Evolutionary conservation across 1,140 invertebrate species (phyloP), one percentile per base, ranked within the genome.

Genomic region (Andricus grossulariae): DNA sequence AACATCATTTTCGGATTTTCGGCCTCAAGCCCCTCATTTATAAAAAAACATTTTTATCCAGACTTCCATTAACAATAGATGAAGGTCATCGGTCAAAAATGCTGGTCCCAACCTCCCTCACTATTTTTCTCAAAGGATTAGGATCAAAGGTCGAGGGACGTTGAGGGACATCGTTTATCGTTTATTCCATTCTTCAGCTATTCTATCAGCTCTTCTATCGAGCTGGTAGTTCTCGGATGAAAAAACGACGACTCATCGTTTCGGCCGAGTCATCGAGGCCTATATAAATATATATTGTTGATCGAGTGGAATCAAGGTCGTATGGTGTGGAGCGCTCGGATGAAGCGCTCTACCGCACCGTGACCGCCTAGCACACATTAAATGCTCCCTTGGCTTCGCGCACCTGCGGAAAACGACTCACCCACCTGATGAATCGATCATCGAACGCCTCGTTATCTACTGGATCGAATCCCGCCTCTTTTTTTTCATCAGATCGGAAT

Each of bases 321-420:
- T 39, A 66, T 32, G 25, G 60, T n/a, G 60, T 45, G 25, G 25
- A 66, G 32, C 39, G 60, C 39, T 66, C 60, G 25, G 60, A 32
- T 39, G 60, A 21, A 66, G 60, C 25, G 15, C 7, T 66, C 25
- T 66, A 66, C 15, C 39, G 25, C 10, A 45, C 8, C 60, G 21
- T 66, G 21, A 66, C 60, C 60, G 39, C 60, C 6, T 66, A 16
- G 60, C 60, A 32, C 60, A 21, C 13, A 66, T 39, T 60, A 66
- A 39, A 66, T 39, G 21, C 60, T 66, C 60, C 60, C 60, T 66
- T 66, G 15, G 32, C 32, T 66, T 39, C 32, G 25, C 60, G 60
- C 60, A 66, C 60, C 60, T 66, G 60, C 60, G 32, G 60, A 66
- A 66, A 66, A 66, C 60, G 60, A 66, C 32, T 66, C 60, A 39